Conservation (phyloP, 2,888 invertebrate genomes). For the Incurvaria masculella region DNA sequence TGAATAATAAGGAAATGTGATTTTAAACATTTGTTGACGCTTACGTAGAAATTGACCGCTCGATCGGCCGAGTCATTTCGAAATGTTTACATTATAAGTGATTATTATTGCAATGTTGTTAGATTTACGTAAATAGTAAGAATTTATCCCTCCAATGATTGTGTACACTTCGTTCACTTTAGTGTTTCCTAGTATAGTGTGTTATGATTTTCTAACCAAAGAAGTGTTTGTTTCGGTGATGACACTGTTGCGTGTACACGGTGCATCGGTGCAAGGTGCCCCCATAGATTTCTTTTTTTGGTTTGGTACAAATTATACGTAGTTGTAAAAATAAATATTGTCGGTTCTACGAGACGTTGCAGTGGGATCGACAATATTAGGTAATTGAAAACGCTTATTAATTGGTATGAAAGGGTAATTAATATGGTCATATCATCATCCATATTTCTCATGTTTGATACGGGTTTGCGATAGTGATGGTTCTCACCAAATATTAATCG, state of each 20-base stretch:
- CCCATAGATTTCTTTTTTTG: slow-evolving; percentile 51
- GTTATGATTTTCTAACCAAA: slow-evolving; percentile 50
- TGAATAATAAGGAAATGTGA: slow-evolving; percentile 30
- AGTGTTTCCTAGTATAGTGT: slow-evolving; percentile 43
- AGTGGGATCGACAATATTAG: slow-evolving; percentile 48
- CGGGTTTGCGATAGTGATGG: slow-evolving; percentile 58
- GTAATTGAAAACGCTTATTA: slow-evolving; percentile 59
- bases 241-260: slow-evolving; percentile 26
- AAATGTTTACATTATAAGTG: slow-evolving; percentile 48
- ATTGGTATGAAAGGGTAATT: slow-evolving; percentile 59
- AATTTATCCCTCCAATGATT: slow-evolving; percentile 54
- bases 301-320: slow-evolving; percentile 40
- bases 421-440: slow-evolving; percentile 59
- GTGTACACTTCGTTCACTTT: slow-evolving; percentile 44
- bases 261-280: slow-evolving; percentile 22
- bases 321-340: slow-evolving; percentile 48
- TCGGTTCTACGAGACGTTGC: slow-evolving; percentile 31
- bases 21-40: slow-evolving; percentile 46
- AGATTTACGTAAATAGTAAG: slow-evolving; percentile 50
- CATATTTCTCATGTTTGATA: slow-evolving; percentile 57
- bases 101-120: slow-evolving; percentile 51
- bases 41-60: slow-evolving; percentile 46
- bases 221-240: slow-evolving; percentile 38
- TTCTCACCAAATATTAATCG: slow-evolving; percentile 43
- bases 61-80: slow-evolving; percentile 46